Evolutionary conservation across 1,140 invertebrate species (phyloP).

Genomic region (Drosophila pachea): DNA sequence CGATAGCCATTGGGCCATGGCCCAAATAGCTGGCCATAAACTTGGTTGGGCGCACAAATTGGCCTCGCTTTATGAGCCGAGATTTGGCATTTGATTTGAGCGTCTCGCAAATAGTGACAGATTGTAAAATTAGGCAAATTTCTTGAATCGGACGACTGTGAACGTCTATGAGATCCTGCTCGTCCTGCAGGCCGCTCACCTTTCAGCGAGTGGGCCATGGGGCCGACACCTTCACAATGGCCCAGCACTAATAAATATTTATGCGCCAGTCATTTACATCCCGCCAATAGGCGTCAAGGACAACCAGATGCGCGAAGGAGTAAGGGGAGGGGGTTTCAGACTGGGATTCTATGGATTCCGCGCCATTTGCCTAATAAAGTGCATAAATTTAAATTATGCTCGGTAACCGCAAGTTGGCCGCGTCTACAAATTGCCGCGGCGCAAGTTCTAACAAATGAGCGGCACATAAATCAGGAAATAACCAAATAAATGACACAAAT

Average conservation of each 20-base stretch:
- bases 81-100: background rate
- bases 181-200: no score
- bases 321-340: no score
- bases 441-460: slow-evolving; percentile 49
- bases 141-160: no score
- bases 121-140: no score
- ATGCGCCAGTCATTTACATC: slow-evolving; percentile 52
- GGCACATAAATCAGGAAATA: slow-evolving; percentile 59
- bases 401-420: slow-evolving; percentile 41
- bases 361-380: slow-evolving; percentile 48
- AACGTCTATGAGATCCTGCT: no score
- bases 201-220: no score
- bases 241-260: slow-evolving; percentile 59
- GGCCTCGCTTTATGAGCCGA: background rate
- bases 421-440: slow-evolving; percentile 39
- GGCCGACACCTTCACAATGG: no score
- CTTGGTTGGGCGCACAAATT: background rate
- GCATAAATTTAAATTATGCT: slow-evolving; percentile 63
- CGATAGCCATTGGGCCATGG: background rate
- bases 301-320: no score
- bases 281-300: slow-evolving; percentile 21
- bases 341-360: slow-evolving; percentile 5
- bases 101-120: no score
- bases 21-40: background rate
- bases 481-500: slow-evolving; percentile 64